Evolutionary conservation across 2,113 vertebrate genomes (phyloP), one percentile per base, ranked within the genome.

Genomic region (Alligator sinensis): DNA sequence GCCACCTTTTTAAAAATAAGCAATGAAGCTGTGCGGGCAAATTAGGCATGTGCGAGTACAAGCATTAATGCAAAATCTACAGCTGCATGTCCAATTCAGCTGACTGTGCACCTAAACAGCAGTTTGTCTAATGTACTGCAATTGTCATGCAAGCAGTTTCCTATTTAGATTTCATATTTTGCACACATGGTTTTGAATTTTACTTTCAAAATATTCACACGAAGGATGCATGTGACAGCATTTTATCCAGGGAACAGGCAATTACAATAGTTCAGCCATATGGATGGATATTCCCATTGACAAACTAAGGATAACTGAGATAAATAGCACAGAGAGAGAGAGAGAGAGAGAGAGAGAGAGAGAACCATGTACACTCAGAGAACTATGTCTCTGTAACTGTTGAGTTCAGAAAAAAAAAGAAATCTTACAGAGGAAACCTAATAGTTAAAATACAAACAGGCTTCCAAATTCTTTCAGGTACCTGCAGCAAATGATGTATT

Each of bases 401-500:
- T 81, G 66, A 85, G 90, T 93, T 95, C 1, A 3, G 19, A 15
- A 90, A 11, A 47, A 74, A 60, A 68, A 88, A 74, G 86, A 84
- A 80, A 28, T 3, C 11, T 93, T 96, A 79, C 28, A 78, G 68
- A 83, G 91, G 93, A 97, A 97, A 95, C 94, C 91, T 97, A 97
- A 97, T 81, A 97, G 97, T 97, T 98, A 97, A 98, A 96, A 97
- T 96, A 97, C 93, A 89, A 91, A 94, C 88, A 90, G 82, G 81
- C 82, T 97, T 97, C 96, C 97, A 98, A 95, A 96, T 98, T 98
- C 94, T 97, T 98, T 96, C 81, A 97, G 96, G 96, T 98, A 97
- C 88, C 3, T 7, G 83, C 88, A 96, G 97, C 95, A 98, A 98
- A 98, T 98, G 98, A 98, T 97, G 89, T 98, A 98, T 98, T 94